Evolutionary conservation across 23 tunicate genomes (phyloP).

Genomic region (Diplosoma virens): DNA sequence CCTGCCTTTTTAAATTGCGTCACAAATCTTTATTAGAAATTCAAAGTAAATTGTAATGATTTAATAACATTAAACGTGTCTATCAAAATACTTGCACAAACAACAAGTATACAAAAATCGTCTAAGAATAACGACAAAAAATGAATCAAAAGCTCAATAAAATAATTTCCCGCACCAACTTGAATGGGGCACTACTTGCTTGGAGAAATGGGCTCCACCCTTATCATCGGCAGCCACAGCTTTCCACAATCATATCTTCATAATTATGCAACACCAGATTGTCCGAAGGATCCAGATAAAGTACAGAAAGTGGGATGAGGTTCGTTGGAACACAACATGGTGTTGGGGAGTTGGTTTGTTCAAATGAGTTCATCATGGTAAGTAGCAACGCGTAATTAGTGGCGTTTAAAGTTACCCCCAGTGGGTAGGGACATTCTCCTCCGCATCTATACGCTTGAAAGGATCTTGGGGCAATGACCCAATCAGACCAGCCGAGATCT

Average conservation of each 20-base stretch:
- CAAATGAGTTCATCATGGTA: slow-evolving; percentile 73
- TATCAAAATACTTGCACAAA: no score
- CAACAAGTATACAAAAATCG: no score
- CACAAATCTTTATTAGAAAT: no score
- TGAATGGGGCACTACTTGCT: no score
- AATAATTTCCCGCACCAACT: no score
- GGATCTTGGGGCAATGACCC: slow-evolving; percentile 83
- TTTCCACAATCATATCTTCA: slow-evolving; percentile 71
- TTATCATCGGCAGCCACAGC: slow-evolving; percentile 69
- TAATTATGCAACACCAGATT: slow-evolving; percentile 67
- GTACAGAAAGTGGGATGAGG: slow-evolving; percentile 40
- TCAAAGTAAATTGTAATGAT: no score
- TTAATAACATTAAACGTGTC: no score
- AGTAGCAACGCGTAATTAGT: slow-evolving; percentile 75
- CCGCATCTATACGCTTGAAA: slow-evolving; percentile 73
- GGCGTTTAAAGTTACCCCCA: slow-evolving; percentile 52
- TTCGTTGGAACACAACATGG: slow-evolving; percentile 83
- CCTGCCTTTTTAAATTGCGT: no score
- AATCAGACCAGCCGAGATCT: slow-evolving; percentile 76
- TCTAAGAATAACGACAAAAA: no score
- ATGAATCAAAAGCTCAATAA: no score
- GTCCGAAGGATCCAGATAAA: slow-evolving; percentile 61
- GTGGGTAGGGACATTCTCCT: slow-evolving; percentile 82
- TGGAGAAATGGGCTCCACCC: no score
- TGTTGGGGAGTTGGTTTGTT: slow-evolving; percentile 34